Evolutionary conservation across 1,140 invertebrate species (phyloP).

Genomic region (Calliopsis andreniformis): DNA sequence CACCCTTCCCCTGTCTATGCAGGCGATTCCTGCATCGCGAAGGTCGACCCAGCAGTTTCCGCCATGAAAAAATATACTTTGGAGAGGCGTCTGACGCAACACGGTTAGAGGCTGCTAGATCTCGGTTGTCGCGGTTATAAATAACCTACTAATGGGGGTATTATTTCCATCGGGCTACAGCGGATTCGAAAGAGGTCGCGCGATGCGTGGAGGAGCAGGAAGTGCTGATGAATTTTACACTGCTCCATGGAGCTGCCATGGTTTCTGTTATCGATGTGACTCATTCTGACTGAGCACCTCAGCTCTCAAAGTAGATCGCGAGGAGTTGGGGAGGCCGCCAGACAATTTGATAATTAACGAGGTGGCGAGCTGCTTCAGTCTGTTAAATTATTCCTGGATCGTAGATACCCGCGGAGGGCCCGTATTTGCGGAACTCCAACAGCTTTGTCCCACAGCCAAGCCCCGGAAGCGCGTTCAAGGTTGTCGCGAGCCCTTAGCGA

Average conservation of each 20-base stretch:
- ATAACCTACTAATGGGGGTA: slow-evolving; percentile 63
- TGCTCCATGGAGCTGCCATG: not conserved
- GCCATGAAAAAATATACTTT: slow-evolving; percentile 57
- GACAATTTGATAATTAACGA: slow-evolving; percentile 57
- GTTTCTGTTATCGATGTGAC: too few relatives aligned
- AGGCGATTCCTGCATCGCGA: slow-evolving; percentile 10
- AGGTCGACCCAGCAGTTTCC: slow-evolving; percentile 25
- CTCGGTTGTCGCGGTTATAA: slow-evolving; percentile 64
- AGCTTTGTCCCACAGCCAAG: slow-evolving; percentile 26
- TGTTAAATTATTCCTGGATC: slow-evolving; percentile 51
- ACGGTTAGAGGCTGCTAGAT: slow-evolving; percentile 58
- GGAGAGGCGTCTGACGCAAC: slow-evolving; percentile 41
- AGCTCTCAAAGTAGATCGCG: not conserved
- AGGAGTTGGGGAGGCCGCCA: slow-evolving; percentile 8
- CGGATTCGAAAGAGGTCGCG: slow-evolving; percentile 63
- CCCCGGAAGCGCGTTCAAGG: slow-evolving; percentile 7
- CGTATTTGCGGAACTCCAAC: slow-evolving; percentile 39
- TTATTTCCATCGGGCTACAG: slow-evolving; percentile 67
- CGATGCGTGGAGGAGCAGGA: slow-evolving; percentile 44
- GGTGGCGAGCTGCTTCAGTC: not conserved
- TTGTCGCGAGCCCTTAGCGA: not conserved
- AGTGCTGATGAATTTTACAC: not conserved
- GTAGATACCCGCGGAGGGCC: slow-evolving; percentile 29
- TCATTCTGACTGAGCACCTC: too few relatives aligned
- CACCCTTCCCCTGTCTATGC: too few relatives aligned